phyloP scores from a whole-genome alignment of 2,113 vertebrate genomes.

The Paramormyrops kingsleyae region DNA sequence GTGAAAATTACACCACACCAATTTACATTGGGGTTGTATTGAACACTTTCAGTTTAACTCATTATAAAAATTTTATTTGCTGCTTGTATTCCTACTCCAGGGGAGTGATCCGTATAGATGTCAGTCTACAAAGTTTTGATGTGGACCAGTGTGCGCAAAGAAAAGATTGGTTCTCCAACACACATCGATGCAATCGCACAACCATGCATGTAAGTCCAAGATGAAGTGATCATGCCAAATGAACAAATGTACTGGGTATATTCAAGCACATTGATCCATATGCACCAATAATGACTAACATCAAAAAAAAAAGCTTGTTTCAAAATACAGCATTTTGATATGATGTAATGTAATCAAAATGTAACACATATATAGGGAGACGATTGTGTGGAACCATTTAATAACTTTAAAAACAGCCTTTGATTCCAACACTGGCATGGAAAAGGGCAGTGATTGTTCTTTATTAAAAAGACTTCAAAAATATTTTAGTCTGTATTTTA shows the following conservation, averaged over 20 bases:
- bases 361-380: not conserved
- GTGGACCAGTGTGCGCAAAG: conserved; percentile 77
- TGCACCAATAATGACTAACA: not conserved
- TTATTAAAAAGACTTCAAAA: not conserved
- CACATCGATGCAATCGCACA: conserved; percentile 88
- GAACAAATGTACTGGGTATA: not conserved
- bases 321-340: not conserved
- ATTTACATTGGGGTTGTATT: not conserved
- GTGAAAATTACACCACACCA: not conserved
- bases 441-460: not conserved
- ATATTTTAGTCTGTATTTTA: not conserved
- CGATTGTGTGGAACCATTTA: not conserved
- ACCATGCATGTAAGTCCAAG: conserved; percentile 77
- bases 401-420: not conserved
- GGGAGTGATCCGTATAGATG: conserved; percentile 81
- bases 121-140: conserved; percentile 76
- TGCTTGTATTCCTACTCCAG: conserved; percentile 48
- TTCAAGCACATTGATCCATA: not conserved
- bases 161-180: conserved; percentile 78
- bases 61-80: not conserved
- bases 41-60: not conserved
- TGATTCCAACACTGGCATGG: not conserved
- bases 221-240: not conserved
- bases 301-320: not conserved
- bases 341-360: not conserved